Evolutionary conservation across 2,888 invertebrate genomes (phyloP).

Genomic region (Eupelmus urozonus): DNA sequence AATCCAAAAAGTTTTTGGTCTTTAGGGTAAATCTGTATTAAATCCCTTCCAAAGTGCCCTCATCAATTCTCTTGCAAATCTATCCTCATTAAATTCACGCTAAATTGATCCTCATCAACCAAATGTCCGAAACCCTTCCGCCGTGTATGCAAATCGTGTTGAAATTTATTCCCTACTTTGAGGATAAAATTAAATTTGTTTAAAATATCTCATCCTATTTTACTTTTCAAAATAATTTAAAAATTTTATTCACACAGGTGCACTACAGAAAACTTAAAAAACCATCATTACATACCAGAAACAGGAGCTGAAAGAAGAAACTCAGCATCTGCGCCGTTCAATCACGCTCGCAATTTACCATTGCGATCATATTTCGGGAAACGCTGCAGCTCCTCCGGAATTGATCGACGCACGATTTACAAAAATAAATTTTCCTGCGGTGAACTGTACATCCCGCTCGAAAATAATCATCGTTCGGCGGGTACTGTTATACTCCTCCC

Average conservation of each 20-base stretch:
- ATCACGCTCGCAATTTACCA: conserved; percentile 29
- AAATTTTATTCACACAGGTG: too few species aligned
- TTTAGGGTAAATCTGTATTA: conserved; percentile 11
- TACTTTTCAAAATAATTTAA: background rate
- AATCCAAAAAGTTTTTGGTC: conserved; percentile 4
- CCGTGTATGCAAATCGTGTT: background rate
- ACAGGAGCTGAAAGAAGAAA: background rate
- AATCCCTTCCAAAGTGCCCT: conserved; percentile 13
- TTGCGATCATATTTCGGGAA: conserved; percentile 9
- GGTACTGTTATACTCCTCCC: too few species aligned
- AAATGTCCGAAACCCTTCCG: background rate
- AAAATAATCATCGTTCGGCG: too few species aligned
- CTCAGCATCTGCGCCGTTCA: conserved; percentile 3
- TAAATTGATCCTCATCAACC: conserved; percentile 15
- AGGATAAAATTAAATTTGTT: too few species aligned
- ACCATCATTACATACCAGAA: too few species aligned
- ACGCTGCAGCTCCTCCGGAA: background rate
- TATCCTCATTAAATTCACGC: conserved; percentile 24
- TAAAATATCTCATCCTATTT: too few species aligned
- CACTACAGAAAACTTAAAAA: too few species aligned
- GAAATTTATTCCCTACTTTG: too few species aligned
- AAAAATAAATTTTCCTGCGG: conserved; percentile 25
- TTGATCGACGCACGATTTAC: conserved; percentile 21
- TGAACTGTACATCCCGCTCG: too few species aligned
- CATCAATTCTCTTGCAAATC: background rate